These are phyloP conservation scores for Chloebia gouldiae DNA, from an alignment of 2,113 vertebrate species.

Conservation along the genomic window DNA sequence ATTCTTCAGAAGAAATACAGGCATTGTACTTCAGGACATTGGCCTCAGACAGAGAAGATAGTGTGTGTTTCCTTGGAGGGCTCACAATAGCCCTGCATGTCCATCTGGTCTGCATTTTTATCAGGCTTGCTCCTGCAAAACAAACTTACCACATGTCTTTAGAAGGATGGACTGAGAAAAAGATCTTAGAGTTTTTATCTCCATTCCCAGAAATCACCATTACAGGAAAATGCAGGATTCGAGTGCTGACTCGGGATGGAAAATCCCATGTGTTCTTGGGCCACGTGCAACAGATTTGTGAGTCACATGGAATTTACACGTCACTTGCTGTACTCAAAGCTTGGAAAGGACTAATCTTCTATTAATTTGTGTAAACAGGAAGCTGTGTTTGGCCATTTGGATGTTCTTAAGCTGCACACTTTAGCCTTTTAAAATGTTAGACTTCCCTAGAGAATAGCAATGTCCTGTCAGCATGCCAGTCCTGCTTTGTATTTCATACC, in stretches of 20 bases:
- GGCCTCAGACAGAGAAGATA: background rate
- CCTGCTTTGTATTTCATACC: slow-evolving; percentile 26
- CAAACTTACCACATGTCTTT: background rate
- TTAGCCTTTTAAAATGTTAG: background rate
- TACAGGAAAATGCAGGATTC: background rate
- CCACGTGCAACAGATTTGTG: slow-evolving; percentile 36
- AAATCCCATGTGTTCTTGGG: background rate
- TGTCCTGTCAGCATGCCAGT: background rate
- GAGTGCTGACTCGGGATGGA: background rate
- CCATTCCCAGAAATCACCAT: background rate
- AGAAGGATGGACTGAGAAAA: background rate
- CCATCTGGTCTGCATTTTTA: slow-evolving; percentile 24
- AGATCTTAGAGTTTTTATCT: background rate
- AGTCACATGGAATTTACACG: slow-evolving; percentile 19
- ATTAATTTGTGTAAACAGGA: slow-evolving; percentile 55
- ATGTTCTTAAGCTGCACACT: background rate
- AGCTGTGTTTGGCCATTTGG: background rate
- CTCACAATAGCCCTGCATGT: background rate
- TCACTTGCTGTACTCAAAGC: slow-evolving; percentile 28
- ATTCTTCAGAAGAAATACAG: background rate
- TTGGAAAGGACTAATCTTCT: slow-evolving; percentile 27
- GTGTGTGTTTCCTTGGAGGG: background rate
- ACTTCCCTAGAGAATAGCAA: background rate
- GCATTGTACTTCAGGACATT: background rate
- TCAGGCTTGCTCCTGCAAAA: background rate